phyloP scores from a whole-genome alignment of 2,888 invertebrate species.

The Petrolisthes cinctipes region DNA sequence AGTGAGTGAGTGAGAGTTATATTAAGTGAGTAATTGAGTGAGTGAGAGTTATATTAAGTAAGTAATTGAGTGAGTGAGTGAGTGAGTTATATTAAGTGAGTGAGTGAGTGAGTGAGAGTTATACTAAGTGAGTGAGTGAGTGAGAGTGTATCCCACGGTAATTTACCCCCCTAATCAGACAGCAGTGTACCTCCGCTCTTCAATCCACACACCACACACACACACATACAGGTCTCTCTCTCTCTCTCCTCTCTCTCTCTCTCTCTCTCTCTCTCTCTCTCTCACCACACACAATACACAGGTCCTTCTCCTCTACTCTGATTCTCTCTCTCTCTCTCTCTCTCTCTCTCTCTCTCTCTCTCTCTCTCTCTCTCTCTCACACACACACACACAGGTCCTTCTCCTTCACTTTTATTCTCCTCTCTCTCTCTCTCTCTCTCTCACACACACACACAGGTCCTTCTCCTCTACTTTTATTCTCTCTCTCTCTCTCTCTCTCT shows the following conservation, averaged over 20 bases:
- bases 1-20: too few species aligned
- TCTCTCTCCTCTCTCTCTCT: neutral
- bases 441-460: neutral
- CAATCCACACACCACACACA: neutral
- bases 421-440: constrained; percentile 1
- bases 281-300: neutral
- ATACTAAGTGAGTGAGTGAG: too few species aligned
- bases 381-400: neutral
- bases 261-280: constrained; percentile 1
- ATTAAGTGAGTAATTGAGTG: too few species aligned
- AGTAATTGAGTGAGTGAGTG: too few species aligned
- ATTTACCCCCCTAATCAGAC: too few species aligned
- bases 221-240: neutral
- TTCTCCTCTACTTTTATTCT: neutral
- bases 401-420: neutral
- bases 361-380: neutral
- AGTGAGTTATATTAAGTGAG: too few species aligned
- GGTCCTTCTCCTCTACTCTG: neutral
- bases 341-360: neutral
- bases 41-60: too few species aligned
- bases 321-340: neutral
- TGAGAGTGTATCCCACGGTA: too few species aligned
- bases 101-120: too few species aligned
- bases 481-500: neutral
- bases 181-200: neutral